Conservation (phyloP, 2,888 invertebrate genomes). For the Stenichneumon culpator region DNA sequence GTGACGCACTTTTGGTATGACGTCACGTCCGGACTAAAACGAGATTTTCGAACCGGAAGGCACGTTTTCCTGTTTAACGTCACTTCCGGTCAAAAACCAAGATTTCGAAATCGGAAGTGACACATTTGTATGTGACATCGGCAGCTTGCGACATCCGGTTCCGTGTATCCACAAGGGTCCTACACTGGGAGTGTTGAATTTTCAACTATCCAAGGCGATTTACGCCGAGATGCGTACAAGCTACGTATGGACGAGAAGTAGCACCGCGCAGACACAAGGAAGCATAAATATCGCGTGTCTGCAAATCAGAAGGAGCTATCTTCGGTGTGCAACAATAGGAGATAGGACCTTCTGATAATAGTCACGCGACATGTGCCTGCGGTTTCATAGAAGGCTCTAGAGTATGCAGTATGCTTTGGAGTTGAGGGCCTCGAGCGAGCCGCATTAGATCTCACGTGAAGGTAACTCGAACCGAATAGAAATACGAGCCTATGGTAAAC, state of each 20-base stretch:
- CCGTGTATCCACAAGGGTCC: background rate
- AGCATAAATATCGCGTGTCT: no score
- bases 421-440: slow-evolving; percentile 24
- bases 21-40: no score
- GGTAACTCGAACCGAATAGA: slow-evolving; percentile 60
- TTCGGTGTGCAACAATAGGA: no score
- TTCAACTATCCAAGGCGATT: slow-evolving; percentile 30
- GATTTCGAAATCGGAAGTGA: slow-evolving; percentile 17
- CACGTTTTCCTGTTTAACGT: no score
- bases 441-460: slow-evolving; percentile 38
- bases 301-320: background rate
- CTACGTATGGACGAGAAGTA: background rate
- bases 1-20: no score
- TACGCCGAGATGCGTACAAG: slow-evolving; percentile 34
- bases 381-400: slow-evolving; percentile 20
- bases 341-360: no score
- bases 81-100: background rate
- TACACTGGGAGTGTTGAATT: slow-evolving; percentile 7
- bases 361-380: slow-evolving; percentile 1
- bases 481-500: slow-evolving; percentile 57
- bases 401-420: slow-evolving; percentile 25
- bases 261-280: no score
- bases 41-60: no score
- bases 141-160: background rate
- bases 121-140: background rate